These are phyloP conservation scores for Parasteatoda lunata DNA, from an alignment of 2,888 invertebrate species.

Conservation along the genomic window DNA sequence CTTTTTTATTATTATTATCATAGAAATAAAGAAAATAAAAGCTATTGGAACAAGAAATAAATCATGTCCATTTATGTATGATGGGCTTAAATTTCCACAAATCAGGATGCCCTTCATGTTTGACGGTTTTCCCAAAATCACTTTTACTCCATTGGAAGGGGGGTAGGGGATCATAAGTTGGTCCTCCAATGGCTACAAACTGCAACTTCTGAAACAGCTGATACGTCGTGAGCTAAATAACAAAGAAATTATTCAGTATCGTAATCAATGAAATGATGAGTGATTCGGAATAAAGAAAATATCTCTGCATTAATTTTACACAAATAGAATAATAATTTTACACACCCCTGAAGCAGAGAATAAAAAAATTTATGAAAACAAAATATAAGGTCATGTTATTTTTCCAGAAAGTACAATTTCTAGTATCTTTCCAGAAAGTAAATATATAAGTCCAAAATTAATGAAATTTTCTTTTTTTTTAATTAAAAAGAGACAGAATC, in stretches of 20 bases:
- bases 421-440: too few relatives aligned
- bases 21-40: too few relatives aligned
- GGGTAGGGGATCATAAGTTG: slow-evolving; percentile 80
- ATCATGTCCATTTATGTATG: slow-evolving; percentile 77
- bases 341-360: too few relatives aligned
- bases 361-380: too few relatives aligned
- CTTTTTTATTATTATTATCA: too few relatives aligned
- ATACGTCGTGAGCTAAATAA: slow-evolving; percentile 72
- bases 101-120: slow-evolving; percentile 85
- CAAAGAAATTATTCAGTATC: background rate
- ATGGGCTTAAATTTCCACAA: slow-evolving; percentile 82
- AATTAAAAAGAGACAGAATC: too few relatives aligned
- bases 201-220: slow-evolving; percentile 74
- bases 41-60: background rate
- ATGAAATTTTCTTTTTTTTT: too few relatives aligned
- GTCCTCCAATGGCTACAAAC: slow-evolving; percentile 79
- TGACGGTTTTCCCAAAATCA: slow-evolving; percentile 78
- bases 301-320: too few relatives aligned
- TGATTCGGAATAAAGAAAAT: background rate
- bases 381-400: too few relatives aligned
- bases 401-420: too few relatives aligned
- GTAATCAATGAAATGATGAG: background rate
- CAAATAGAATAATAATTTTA: too few relatives aligned
- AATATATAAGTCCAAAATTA: too few relatives aligned
- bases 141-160: slow-evolving; percentile 86